Evolutionary conservation across 1,140 invertebrate species (phyloP).

Genomic region (Bathynomus jamesi): DNA sequence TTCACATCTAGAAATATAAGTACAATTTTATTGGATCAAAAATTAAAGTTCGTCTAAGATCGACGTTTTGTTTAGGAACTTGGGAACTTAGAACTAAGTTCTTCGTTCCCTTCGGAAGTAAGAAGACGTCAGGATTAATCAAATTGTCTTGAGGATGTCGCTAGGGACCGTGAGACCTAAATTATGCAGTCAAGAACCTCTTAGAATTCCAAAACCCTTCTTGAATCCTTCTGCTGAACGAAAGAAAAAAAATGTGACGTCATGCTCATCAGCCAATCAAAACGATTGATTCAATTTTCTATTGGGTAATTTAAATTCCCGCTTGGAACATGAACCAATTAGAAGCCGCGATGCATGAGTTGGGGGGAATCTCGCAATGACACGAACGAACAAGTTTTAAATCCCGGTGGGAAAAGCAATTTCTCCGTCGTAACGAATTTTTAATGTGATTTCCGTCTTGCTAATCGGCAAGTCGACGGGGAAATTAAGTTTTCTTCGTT

Average conservation of each 20-base stretch:
- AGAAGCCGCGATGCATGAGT: not conserved
- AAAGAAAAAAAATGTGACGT: not conserved
- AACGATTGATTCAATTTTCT: not conserved
- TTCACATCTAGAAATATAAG: too few species aligned
- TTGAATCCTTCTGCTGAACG: not conserved
- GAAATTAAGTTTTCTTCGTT: not conserved
- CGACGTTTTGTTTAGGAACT: too few species aligned
- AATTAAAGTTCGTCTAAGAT: too few species aligned
- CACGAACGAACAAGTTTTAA: not conserved
- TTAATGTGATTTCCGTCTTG: not conserved
- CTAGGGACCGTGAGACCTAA: not conserved
- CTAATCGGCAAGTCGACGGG: not conserved
- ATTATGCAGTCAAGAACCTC: not conserved
- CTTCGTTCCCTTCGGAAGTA: not conserved
- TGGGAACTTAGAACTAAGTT: too few species aligned
- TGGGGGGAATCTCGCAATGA: not conserved
- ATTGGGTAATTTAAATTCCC: not conserved
- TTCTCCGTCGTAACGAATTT: not conserved
- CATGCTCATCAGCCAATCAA: not conserved
- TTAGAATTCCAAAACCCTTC: not conserved
- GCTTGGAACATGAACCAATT: not conserved
- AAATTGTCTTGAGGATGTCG: not conserved
- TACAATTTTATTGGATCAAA: too few species aligned
- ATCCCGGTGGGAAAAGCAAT: not conserved
- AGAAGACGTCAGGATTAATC: not conserved